Base-by-base conservation (phyloP, 2,113 vertebrate species). In the Leiothrix lutea region DNA sequence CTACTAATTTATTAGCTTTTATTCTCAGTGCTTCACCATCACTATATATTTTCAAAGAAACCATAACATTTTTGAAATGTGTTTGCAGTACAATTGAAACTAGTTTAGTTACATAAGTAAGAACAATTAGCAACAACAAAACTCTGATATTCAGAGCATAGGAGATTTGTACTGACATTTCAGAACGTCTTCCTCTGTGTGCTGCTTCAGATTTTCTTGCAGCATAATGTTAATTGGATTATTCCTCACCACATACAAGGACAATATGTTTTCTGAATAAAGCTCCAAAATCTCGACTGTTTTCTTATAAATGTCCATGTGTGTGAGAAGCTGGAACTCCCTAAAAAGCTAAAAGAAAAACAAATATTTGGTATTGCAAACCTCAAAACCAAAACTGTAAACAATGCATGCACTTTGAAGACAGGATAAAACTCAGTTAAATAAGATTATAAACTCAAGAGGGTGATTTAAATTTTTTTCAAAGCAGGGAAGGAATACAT, bases 281-380 rank as follows among this genome's bases (percentile, higher is more conserved):
- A 80, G 92, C 95, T 98, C 98, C 97, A 98, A 95, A 94, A 98
- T 97, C 61, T 97, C 81, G 25, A 57, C 91, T 86, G 91, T 97
- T 97, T 96, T 98, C 90, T 97, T 97, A 70, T 92, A 97, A 91
- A 98, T 94, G 82, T 98, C 97, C 84, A 38, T 95, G n/a, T 93
- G 96, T 53, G 96, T 98, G 65, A 98, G 97, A 87, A 98, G 93
- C 56, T 97, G 96, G 93, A 98, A 97, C 95, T 98, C 98, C 96
- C 95, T 97, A 87, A 98, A 98, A 71, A 98, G 95, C 97, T 98
- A 64, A 61, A 91, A 88, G 74, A 89, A 61, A 94, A 83, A 92
- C 17, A 90, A 65, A 26, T 33, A 56, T 26, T 47, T 23, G 19
- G 20, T 80, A 57, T 9, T 79, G 56, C 48, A 71, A 9, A 72